phyloP scores from a whole-genome alignment of 2,113 vertebrate genomes.

The Anarhynchus alexandrinus region DNA sequence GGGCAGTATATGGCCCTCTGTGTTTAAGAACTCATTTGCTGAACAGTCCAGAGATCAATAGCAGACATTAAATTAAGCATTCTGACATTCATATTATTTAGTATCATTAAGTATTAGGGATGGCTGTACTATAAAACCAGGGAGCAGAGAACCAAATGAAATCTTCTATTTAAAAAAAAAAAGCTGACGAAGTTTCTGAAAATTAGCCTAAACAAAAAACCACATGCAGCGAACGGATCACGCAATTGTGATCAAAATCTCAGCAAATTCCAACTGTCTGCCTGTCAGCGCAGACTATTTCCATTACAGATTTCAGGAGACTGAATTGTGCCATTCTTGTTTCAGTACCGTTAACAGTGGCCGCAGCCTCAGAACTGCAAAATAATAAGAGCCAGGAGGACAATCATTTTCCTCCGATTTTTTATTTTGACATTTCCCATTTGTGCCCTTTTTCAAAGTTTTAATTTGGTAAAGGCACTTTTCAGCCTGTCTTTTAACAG shows the following conservation, averaged over 20 bases:
- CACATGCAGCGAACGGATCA: slow-evolving; percentile 24
- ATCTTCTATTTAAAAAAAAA: slow-evolving; percentile 34
- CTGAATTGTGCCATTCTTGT: slow-evolving; percentile 56
- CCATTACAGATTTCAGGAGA: slow-evolving; percentile 58
- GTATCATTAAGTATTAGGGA: slow-evolving; percentile 54
- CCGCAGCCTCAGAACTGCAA: slow-evolving; percentile 63
- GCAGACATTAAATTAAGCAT: slow-evolving; percentile 52
- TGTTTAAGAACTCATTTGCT: slow-evolving; percentile 10
- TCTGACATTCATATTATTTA: slow-evolving; percentile 66
- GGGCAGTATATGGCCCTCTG: not conserved
- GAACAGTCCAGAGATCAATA: slow-evolving; percentile 35
- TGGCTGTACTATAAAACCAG: slow-evolving; percentile 48
- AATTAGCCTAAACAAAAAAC: slow-evolving; percentile 54
- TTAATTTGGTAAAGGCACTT: slow-evolving; percentile 79
- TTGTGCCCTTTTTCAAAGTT: slow-evolving; percentile 73
- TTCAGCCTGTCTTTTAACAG: slow-evolving; percentile 75
- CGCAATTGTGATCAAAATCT: slow-evolving; percentile 41
- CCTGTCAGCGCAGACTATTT: slow-evolving; percentile 44
- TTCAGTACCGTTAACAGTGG: slow-evolving; percentile 49
- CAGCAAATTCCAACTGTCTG: slow-evolving; percentile 10
- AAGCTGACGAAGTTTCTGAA: slow-evolving; percentile 37
- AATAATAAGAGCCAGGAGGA: slow-evolving; percentile 71
- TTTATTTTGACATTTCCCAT: slow-evolving; percentile 77
- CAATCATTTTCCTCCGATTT: slow-evolving; percentile 71
- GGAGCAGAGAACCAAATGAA: slow-evolving; percentile 60